Evolutionary conservation across 1,140 invertebrate species (phyloP), one percentile per base, ranked within the genome.

Genomic region (Dermatophagoides farinae): DNA sequence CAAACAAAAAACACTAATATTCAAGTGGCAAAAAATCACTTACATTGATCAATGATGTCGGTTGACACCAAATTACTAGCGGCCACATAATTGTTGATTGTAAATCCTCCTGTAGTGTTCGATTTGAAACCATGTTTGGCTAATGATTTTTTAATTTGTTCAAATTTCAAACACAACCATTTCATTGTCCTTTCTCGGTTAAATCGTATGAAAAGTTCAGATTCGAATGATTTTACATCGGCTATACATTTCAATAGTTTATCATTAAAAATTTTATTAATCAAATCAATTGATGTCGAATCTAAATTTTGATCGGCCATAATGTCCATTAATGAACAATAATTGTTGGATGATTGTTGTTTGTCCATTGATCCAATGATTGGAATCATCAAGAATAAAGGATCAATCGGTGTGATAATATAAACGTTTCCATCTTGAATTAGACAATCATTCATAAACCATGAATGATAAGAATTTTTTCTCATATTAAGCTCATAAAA

Each of bases 1-100:
- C 79, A 80, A 77, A 61, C 72, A n/a, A 64, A 65, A 16, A 70
- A 78, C 62, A 66, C 67, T 6, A 64, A 67, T 14, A 67, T 80
- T 8, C 70, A 73, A 66, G 31, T 31, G 8, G 8, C 31, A 31
- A 31, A 31, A 31, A 71, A 79, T n/a, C 23, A 20, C 23, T 20
- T 60, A 47, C 44, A 43, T 49, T 60, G 18, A 20, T 18, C 16
- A 11, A 50, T 8, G 16, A 50, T 47, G 14, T 50, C 9, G n/a
- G 31, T 31, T 31, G 31, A 31, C 31, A 8, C 2, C 8, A n/a
- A n/a, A n/a, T 2, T 31, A 38, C 47, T 37, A 1, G n/a, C 44
- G 11, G 44, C 16, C 14, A 1, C 1, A 60, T 60, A 49, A 47
- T 47, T 20, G 23, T 25, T 60, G 25, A 50, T 18, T 60, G 11